Conservation (phyloP, 1,140 invertebrate species). For the Drosophila micromelanica region DNA sequence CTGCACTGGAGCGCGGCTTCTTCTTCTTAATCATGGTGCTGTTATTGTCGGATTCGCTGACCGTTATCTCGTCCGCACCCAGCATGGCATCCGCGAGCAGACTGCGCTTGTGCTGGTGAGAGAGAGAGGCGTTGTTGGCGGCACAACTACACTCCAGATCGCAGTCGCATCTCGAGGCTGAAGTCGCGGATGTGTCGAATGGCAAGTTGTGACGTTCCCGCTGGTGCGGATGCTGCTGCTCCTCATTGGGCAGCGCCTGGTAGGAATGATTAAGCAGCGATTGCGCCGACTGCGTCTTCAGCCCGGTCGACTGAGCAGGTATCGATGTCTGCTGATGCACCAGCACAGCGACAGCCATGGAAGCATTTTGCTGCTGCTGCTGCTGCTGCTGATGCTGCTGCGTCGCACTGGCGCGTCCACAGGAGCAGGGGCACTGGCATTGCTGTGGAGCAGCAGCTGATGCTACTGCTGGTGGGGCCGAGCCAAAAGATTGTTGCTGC, state of each 20-base stretch:
- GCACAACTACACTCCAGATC: conserved; percentile 76
- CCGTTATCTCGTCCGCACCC: conserved; percentile 78
- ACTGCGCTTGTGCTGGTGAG: conserved; percentile 63
- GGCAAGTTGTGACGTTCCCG: conserved; percentile 53
- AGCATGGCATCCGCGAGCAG: conserved; percentile 75
- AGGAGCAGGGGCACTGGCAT: conserved; percentile 78
- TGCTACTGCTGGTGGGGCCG: conserved; percentile 22
- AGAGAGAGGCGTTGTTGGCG: conserved; percentile 14
- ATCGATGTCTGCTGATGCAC: conserved; percentile 71
- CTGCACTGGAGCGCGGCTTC: conserved; percentile 51
- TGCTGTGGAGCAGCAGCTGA: conserved; percentile 40
- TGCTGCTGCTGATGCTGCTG: conserved; percentile 48
- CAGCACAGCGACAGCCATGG: conserved; percentile 74
- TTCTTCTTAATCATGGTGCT: conserved; percentile 80
- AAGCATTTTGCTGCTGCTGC: conserved; percentile 51
- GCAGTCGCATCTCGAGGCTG: conserved; percentile 64
- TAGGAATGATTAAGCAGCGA: conserved; percentile 80
- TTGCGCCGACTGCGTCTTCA: conserved; percentile 71
- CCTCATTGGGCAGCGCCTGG: conserved; percentile 69
- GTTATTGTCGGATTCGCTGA: conserved; percentile 83
- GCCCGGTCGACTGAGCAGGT: conserved; percentile 12
- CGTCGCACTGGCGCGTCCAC: conserved; percentile 54
- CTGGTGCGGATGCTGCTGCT: conserved; percentile 31
- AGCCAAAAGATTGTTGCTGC: conserved; percentile 18
- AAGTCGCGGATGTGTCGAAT: conserved; percentile 52